Percentiles rank a stretch among this genome's conserved stretches.
These are phyloP conservation scores for Lasius platythorax DNA, from an alignment of 2,888 invertebrate genomes.

Conservation along the genomic window DNA sequence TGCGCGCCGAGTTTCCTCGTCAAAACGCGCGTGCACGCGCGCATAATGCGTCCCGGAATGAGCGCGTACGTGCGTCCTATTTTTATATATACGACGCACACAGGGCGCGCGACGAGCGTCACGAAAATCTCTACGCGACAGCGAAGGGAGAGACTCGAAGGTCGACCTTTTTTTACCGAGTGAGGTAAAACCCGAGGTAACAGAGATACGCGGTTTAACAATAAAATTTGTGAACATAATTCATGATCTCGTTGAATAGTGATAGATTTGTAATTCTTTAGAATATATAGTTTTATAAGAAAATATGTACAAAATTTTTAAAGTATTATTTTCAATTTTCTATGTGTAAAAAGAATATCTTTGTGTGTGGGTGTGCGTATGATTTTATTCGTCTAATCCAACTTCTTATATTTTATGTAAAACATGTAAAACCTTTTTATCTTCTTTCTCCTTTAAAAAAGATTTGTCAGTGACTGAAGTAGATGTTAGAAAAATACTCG, in stretches of 20 bases:
- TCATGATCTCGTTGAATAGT: not conserved
- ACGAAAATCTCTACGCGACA: slow-evolving; percentile 33
- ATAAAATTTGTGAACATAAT: slow-evolving; percentile 1
- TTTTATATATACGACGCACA: slow-evolving; percentile 59
- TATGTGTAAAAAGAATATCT: not conserved
- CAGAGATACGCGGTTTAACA: not conserved
- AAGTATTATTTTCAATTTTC: not conserved
- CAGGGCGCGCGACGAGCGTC: not conserved
- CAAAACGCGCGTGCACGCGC: not conserved
- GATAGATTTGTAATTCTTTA: not conserved
- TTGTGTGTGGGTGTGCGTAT: not conserved
- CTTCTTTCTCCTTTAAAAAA: not conserved
- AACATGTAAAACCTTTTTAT: not conserved
- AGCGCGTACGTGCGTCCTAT: slow-evolving; percentile 59
- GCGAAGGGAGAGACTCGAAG: slow-evolving; percentile 28
- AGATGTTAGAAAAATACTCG: not conserved
- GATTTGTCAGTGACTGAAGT: not conserved
- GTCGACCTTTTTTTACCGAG: slow-evolving; percentile 30
- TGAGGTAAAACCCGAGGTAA: not conserved
- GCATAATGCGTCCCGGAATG: slow-evolving; percentile 54
- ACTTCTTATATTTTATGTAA: not conserved
- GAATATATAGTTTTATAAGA: not conserved
- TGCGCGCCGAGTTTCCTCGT: not conserved
- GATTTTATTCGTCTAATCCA: not conserved
- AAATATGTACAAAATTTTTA: not conserved